Evolutionary conservation across 2,888 invertebrate genomes (phyloP), one percentile per base, ranked within the genome.

Genomic region (Anticlea derivata): DNA sequence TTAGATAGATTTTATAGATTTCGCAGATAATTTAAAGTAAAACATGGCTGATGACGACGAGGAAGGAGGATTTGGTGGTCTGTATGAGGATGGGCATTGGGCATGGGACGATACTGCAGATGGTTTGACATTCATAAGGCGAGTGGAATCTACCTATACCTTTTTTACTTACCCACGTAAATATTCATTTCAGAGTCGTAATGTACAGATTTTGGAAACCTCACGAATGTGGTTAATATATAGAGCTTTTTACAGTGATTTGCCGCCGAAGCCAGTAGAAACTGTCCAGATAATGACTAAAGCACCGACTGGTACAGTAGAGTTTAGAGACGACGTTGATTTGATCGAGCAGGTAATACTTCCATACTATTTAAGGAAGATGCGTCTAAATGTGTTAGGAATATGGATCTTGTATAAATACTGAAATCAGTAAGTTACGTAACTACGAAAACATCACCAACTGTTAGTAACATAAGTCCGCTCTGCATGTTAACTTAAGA

Each of bases 271-370:
- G 57, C 61, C 62, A 4, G 66, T 79, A 34, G 86, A 87, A 71
- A 58, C 70, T 24, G 56, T 84, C 43, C 77, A 76, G 55, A 73
- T 83, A 55, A 57, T 67, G 39, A 74, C 69, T 0, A 89, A 87
- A 70, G 80, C 79, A 7, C 84, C 83, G 1, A 83, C 86, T 2
- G 86, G 89, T 17, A 81, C 85, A 13, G 67, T 92, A 8, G 86
- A 88, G 61, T 92, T 92, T 57, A 78, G 87, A 66, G 92, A 92
- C 48, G 89, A 91, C 48, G 80, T 92, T 5, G 92, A 92, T 63
- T 66, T 86, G 58, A 78, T 92, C 59, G 92, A 92, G 60, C 91
- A 92, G 82, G 92, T 91, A 55, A 39, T 2, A 17, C 4, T 17
- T 17, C 4, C 2, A 17, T 17, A 17, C 4, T 17, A 17, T 17